Conservation (phyloP, 2,113 vertebrate species). For the Mirza zaza region DNA sequence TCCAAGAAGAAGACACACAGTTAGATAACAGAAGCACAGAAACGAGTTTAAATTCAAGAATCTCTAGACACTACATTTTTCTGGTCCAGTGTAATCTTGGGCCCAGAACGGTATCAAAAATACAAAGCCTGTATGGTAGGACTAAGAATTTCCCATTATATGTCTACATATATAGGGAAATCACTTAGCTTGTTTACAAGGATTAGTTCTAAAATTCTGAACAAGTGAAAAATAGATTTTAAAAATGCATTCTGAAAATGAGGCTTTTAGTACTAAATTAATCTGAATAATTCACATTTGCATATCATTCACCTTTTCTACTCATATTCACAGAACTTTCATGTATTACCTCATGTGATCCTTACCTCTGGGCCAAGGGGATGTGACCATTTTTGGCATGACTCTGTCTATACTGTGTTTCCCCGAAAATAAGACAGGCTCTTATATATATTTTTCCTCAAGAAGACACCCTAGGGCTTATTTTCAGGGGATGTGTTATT, state of each 20-base stretch:
- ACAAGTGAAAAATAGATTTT: not conserved
- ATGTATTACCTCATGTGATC: rapidly evolving
- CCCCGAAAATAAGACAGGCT: too few relatives aligned
- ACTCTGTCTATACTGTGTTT: too few relatives aligned
- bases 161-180: not conserved
- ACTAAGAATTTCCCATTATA: not conserved
- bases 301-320: not conserved
- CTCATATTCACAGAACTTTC: not conserved
- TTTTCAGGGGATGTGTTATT: too few relatives aligned
- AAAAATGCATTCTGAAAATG: not conserved
- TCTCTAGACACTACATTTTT: not conserved
- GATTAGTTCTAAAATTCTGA: not conserved
- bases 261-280: not conserved
- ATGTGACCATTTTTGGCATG: rapidly evolving
- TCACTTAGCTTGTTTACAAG: not conserved
- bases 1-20: not conserved
- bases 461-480: too few relatives aligned
- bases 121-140: rapidly evolving
- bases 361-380: not conserved
- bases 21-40: not conserved
- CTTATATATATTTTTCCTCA: too few relatives aligned
- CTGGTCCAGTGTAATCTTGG: rapidly evolving
- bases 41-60: not conserved
- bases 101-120: not conserved
- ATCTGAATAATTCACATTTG: not conserved